Evolutionary conservation across 2,113 vertebrate genomes (phyloP), one percentile per base, ranked within the genome.

Genomic region (Gavialis gangeticus): DNA sequence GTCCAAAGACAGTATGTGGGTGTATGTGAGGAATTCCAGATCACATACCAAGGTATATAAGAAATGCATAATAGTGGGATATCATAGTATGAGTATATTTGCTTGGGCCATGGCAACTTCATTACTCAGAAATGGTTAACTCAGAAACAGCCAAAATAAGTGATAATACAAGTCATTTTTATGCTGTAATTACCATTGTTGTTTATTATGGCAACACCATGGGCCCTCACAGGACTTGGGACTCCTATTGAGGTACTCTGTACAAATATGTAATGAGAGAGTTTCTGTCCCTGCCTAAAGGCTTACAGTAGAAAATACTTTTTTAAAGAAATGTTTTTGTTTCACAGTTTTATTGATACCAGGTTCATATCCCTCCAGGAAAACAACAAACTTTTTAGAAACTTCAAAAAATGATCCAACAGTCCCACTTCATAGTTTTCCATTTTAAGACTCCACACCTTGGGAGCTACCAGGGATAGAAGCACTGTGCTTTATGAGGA

Each of bases 101-200:
- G 90, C 54, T 37, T 64, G 59, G 25, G 82, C 62, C 56, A 6
- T 89, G 64, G 87, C 67, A 85, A 88, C 73, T 21, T 69, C 28
- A 59, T 85, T 91, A 67, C 22, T 94, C 16, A 24, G 16, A 76
- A 71, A 10, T 14, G 58, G 59, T 79, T 83, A 87, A 89, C 69
- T 75, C 28, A 91, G 85, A 90, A 80, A 84, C 73, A 87, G 77
- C 66, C 37, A 87, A 95, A 92, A 85, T 5, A 87, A 59, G 13
- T 18, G 82, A 80, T 30, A 75, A 83, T 84, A 69, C 46, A 85
- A 69, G n/a, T 0, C 14, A 27, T 30, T 75, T 8, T 24, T 16
- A 1, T 7, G 83, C 46, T 28, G 28, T 55, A 83, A 79, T 85
- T 3, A 73, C 71, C 18, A 89, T 27, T 1, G 3, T 12, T 79